Evolutionary conservation across 2,888 invertebrate genomes (phyloP).

Genomic region (Cephus nigrinus): DNA sequence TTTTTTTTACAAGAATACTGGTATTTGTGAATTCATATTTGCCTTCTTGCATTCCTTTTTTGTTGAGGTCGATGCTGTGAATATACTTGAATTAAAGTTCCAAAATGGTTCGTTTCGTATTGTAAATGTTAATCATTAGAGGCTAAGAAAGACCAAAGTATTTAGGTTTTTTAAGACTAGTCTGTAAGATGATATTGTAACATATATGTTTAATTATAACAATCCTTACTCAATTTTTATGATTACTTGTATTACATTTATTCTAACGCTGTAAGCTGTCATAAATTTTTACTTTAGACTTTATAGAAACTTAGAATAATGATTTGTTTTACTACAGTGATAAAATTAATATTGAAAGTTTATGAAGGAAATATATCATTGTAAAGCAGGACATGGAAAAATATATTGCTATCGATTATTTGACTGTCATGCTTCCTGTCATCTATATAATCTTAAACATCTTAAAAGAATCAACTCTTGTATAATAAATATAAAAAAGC

Average conservation of each 20-base stretch:
- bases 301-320: neutral
- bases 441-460: neutral
- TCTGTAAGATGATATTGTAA: neutral
- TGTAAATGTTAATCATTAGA: constrained; percentile 14
- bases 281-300: neutral
- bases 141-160: constrained; percentile 40
- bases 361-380: too few species aligned
- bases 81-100: neutral
- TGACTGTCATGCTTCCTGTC: neutral
- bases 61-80: neutral
- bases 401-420: neutral
- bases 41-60: neutral
- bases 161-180: constrained; percentile 22
- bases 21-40: neutral
- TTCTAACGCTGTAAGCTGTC: neutral
- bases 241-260: neutral
- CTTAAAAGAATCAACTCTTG: neutral
- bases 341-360: neutral
- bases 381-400: neutral
- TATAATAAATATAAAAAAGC: constrained; percentile 4
- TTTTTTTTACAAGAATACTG: neutral
- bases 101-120: neutral
- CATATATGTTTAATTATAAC: neutral
- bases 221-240: neutral
- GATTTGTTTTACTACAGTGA: neutral